Percentiles rank a stretch among this genome's conserved stretches.
phyloP scores from a whole-genome alignment of 1,140 invertebrate species.

The Penaeus indicus region DNA sequence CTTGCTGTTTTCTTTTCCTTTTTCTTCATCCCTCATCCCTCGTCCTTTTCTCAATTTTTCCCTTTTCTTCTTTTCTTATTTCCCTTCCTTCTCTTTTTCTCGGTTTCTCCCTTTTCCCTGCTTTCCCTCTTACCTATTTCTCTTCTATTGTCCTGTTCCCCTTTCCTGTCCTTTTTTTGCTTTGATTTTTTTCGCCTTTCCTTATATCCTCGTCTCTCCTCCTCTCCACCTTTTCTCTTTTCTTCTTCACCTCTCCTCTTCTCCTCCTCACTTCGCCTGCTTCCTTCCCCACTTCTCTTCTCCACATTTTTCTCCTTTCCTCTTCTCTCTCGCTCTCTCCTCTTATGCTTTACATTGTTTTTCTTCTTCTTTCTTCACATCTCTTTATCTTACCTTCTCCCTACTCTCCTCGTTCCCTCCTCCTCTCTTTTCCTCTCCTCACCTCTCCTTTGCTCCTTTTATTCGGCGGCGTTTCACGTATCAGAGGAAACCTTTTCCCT shows the following conservation, averaged over 20 bases:
- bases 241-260: not conserved
- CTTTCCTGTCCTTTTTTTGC: too few relatives aligned
- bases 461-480: too few relatives aligned
- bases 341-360: not conserved
- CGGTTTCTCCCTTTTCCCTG: too few relatives aligned
- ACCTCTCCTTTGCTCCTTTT: not conserved
- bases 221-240: not conserved
- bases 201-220: slow-evolving; percentile 21
- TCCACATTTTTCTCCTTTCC: not conserved
- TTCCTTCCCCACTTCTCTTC: not conserved
- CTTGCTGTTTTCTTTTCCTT: too few relatives aligned
- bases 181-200: not conserved
- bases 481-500: too few relatives aligned
- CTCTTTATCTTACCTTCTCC: not conserved
- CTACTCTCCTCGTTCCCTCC: not conserved
- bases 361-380: not conserved
- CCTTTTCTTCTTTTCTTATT: too few relatives aligned
- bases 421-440: not conserved
- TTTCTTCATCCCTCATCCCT: too few relatives aligned
- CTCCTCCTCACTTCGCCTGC: not conserved
- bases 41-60: too few relatives aligned
- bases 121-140: too few relatives aligned
- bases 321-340: not conserved
- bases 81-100: too few relatives aligned
- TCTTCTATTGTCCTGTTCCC: too few relatives aligned